A percentile compares a stretch with the other conserved stretches of the same genome.
Evolutionary conservation across 2,797 vertebrate species (phyloP).

Genomic region (Neosilurus hyrtlii): DNA sequence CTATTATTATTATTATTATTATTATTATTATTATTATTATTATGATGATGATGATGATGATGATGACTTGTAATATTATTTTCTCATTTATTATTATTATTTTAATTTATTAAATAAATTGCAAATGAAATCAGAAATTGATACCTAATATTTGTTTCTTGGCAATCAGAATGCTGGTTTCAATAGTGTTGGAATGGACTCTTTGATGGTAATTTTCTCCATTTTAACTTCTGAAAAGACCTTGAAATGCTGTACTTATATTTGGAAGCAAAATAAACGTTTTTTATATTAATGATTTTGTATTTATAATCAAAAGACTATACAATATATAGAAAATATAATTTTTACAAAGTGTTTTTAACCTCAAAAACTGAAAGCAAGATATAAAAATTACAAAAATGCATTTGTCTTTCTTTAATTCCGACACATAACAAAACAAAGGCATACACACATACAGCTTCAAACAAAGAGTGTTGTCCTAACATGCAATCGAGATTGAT

Average conservation of each 20-base stretch:
- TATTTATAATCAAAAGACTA: neutral
- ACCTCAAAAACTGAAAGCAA: neutral
- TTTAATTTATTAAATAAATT: neutral
- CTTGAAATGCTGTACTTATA: neutral
- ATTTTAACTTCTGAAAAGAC: neutral
- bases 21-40: slow-evolving; percentile 1
- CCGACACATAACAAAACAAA: neutral
- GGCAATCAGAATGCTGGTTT: neutral
- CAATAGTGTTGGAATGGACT: neutral
- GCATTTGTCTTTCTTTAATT: neutral
- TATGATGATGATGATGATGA: too few relatives aligned
- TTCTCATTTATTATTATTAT: neutral
- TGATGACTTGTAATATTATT: too few relatives aligned
- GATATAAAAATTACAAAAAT: neutral
- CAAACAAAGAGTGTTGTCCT: slow-evolving; percentile 30
- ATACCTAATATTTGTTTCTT: neutral
- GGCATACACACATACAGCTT: slow-evolving; percentile 21
- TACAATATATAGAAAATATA: neutral
- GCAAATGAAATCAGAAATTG: neutral
- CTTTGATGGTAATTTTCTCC: neutral
- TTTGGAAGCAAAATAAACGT: neutral
- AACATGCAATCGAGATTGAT: slow-evolving; percentile 28
- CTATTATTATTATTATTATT: too few relatives aligned
- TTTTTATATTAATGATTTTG: neutral
- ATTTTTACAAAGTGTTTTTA: neutral